These are phyloP conservation scores for Gymnogyps californianus DNA, from an alignment of 2,113 vertebrate genomes.

Conservation along the genomic window DNA sequence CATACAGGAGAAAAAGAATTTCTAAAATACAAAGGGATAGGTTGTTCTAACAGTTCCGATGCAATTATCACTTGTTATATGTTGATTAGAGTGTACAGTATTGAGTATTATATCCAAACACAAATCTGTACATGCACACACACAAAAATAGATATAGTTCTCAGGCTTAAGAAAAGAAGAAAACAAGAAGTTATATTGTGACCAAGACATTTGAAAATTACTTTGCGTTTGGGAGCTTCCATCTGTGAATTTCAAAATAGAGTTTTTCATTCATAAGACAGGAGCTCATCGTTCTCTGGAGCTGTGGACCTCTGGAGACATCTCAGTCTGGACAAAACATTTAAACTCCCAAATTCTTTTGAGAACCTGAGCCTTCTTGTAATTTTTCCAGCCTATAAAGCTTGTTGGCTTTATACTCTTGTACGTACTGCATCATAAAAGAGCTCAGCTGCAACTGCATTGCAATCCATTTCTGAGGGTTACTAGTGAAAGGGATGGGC, in stretches of 20 bases:
- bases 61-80: not conserved
- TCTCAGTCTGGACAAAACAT: not conserved
- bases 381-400: not conserved
- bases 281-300: not conserved
- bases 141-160: not conserved
- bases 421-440: not conserved
- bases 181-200: not conserved
- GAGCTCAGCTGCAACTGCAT: not conserved
- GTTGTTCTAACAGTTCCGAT: not conserved
- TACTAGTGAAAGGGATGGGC: not conserved
- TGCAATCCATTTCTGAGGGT: not conserved
- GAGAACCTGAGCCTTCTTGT: not conserved
- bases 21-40: not conserved
- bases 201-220: not conserved
- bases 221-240: not conserved
- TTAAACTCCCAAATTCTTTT: not conserved
- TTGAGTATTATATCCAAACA: not conserved
- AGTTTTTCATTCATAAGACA: not conserved
- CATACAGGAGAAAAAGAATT: not conserved
- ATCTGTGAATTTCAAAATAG: not conserved
- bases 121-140: accelerated
- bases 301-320: not conserved
- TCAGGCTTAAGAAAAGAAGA: not conserved
- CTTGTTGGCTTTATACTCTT: not conserved
- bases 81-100: not conserved